phyloP scores from a whole-genome alignment of 2,113 vertebrate species.

The Regulus satrapa region DNA sequence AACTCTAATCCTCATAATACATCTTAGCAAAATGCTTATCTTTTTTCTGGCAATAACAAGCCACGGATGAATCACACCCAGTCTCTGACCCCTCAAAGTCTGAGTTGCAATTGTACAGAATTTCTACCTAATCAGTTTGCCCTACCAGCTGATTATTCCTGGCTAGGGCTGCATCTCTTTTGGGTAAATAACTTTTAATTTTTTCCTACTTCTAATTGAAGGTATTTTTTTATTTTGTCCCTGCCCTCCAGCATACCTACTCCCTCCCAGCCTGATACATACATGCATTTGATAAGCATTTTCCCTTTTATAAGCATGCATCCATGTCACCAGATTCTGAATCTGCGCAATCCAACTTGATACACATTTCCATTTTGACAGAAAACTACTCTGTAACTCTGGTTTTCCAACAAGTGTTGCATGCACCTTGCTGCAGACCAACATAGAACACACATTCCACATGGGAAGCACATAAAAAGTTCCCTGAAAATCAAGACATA shows the following conservation, averaged over 20 bases:
- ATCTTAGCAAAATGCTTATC: not conserved
- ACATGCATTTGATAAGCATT: not conserved
- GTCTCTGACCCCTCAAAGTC: not conserved
- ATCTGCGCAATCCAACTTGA: not conserved
- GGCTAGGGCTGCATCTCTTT: not conserved
- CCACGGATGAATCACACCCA: not conserved
- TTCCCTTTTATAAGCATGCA: not conserved
- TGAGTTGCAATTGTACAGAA: not conserved
- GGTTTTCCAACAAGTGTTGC: not conserved
- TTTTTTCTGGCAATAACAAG: not conserved
- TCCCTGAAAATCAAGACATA: not conserved
- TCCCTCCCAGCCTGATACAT: not conserved
- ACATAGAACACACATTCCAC: not conserved
- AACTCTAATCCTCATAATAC: not conserved
- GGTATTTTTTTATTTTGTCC: not conserved
- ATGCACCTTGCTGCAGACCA: not conserved
- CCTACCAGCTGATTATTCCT: not conserved
- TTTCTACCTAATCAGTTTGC: conserved; percentile 5
- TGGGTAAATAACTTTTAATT: not conserved
- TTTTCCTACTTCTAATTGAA: not conserved
- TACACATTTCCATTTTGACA: not conserved
- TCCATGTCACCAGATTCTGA: not conserved
- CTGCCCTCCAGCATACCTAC: not conserved
- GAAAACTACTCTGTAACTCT: not conserved
- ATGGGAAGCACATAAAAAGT: not conserved